phyloP scores from a whole-genome alignment of 2,113 vertebrate genomes.

The Mellivora capensis region DNA sequence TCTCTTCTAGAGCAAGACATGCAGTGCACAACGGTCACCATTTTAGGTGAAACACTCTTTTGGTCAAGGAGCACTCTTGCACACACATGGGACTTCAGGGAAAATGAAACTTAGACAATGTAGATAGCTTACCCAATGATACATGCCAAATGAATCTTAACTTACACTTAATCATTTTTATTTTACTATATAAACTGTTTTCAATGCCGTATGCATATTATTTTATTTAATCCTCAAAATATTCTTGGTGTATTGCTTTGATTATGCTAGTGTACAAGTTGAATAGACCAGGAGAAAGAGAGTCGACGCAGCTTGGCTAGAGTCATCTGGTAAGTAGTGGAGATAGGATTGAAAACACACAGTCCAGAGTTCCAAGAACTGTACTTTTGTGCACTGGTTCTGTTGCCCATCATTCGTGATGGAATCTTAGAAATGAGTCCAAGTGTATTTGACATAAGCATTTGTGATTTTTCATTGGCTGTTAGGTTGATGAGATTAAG shows the following conservation, averaged over 20 bases:
- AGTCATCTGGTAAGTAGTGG: not conserved
- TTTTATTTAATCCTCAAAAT: not conserved
- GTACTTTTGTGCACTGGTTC: not conserved
- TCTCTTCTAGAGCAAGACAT: not conserved
- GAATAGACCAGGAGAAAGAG: rapidly evolving
- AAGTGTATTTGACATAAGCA: not conserved
- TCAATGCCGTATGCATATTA: not conserved
- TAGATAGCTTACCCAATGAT: not conserved
- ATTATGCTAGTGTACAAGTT: not conserved
- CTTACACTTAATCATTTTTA: not conserved
- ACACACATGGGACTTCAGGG: not conserved
- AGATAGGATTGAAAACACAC: too few relatives aligned
- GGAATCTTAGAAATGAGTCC: not conserved
- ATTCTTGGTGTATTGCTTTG: not conserved
- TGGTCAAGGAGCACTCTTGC: not conserved
- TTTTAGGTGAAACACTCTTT: not conserved
- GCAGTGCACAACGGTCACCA: not conserved
- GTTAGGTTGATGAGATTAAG: not conserved
- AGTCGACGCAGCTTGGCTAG: not conserved
- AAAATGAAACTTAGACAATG: not conserved
- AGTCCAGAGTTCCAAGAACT: not conserved
- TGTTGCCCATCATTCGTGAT: not conserved
- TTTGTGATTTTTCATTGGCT: not conserved
- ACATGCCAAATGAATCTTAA: not conserved
- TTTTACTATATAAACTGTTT: not conserved